These are phyloP conservation scores for Poecilia velifera DNA, from an alignment of 2,797 vertebrate species.

Conservation along the genomic window DNA sequence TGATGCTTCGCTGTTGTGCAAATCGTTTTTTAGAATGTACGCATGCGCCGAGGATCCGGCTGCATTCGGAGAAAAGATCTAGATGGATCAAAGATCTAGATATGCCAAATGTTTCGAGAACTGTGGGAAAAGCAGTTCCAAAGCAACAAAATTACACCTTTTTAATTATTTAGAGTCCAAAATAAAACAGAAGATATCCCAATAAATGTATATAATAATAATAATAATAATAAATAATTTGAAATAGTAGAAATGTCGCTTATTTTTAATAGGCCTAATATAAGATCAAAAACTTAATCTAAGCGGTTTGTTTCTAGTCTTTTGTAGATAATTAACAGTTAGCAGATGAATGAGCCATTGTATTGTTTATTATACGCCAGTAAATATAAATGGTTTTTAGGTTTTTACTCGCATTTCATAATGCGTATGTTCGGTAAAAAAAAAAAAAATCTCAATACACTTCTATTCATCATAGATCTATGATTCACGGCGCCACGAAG, in stretches of 20 bases:
- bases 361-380: background rate
- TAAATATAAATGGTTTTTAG: background rate
- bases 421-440: background rate
- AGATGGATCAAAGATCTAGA: constrained; percentile 62
- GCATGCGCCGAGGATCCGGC: constrained; percentile 72
- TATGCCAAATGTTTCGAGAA: background rate
- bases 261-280: background rate
- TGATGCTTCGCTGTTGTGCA: constrained; percentile 82
- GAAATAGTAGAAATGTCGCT: background rate
- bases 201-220: background rate
- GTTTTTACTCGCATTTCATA: background rate
- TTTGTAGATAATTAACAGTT: too few relatives aligned
- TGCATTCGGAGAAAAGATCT: constrained; percentile 54
- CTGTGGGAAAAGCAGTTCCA: background rate
- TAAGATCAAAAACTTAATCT: too few relatives aligned
- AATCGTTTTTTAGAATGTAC: constrained; percentile 77
- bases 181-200: background rate
- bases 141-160: background rate
- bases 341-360: too few relatives aligned
- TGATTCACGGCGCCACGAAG: constrained; percentile 3
- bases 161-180: background rate
- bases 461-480: constrained; percentile 53
- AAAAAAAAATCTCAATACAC: background rate
- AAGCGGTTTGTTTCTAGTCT: too few relatives aligned
- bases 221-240: background rate